These are phyloP conservation scores for Coracias cyanogaster DNA, from an alignment of 2,797 vertebrate genomes.

Conservation along the genomic window DNA sequence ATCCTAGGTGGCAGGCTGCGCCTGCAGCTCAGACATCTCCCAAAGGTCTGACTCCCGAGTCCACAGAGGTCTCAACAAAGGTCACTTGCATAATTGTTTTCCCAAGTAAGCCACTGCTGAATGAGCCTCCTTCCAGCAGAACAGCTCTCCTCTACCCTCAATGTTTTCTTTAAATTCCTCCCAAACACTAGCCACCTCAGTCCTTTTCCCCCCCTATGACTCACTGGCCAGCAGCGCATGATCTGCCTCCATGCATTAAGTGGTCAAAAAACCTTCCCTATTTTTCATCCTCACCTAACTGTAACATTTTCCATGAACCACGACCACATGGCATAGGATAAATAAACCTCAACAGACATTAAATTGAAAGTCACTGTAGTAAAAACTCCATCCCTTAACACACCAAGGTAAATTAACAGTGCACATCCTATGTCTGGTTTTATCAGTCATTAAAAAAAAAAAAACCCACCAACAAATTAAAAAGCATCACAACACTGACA, in stretches of 20 bases:
- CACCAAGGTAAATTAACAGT: neutral
- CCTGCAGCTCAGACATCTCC: neutral
- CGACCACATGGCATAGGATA: neutral
- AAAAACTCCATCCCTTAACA: neutral
- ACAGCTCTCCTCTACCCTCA: neutral
- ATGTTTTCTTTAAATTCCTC: neutral
- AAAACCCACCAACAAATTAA: neutral
- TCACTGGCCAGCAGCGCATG: neutral
- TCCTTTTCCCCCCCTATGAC: neutral
- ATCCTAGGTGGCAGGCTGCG: conserved; percentile 4
- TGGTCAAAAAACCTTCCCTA: neutral
- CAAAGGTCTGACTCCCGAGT: conserved; percentile 13
- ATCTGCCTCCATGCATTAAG: neutral
- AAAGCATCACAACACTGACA: neutral
- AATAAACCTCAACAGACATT: neutral
- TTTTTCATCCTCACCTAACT: neutral
- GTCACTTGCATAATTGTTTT: conserved; percentile 59
- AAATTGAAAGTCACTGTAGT: neutral
- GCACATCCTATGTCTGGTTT: neutral
- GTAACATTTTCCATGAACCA: conserved; percentile 23
- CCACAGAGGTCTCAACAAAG: conserved; percentile 22
- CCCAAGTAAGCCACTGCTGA: neutral
- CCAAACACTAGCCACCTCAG: neutral
- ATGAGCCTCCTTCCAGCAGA: neutral
- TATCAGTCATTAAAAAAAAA: neutral